Base-by-base conservation (phyloP, 2,113 vertebrate genomes). In the Meles meles region DNA sequence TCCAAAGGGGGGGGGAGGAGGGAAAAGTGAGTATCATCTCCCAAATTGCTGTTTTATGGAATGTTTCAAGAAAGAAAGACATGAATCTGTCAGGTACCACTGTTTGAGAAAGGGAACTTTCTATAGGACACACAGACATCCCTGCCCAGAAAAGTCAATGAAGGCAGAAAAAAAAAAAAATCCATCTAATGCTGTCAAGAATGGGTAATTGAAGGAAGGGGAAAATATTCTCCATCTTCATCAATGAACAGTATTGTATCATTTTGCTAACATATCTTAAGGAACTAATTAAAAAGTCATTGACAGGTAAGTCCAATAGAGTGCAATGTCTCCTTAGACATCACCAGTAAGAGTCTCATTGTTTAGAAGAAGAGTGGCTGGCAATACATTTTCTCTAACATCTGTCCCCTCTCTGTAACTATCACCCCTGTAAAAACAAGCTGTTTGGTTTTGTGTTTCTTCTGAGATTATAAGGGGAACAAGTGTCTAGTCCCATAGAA, bases 211-310 rank as follows among this genome's bases (percentile, higher is more conserved):
- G 27, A 86, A 93, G 17, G n/a, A 85, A 42, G 21, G 27, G 31
- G 25, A 57, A 81, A 92, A 57, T 4, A 34, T 93, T 81, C 72
- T 80, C n/a, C 2, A 18, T 25, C 6, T 89, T 71, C 18, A 82
- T 18, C 31, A 7, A 1, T 80, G 42, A 90, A 59, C n/a, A 81
- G 1, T 67, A 7, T 25, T 39, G 9, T 61, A 18, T 67, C 4
- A 44, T 84, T 95, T 96, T 88, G 42, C 65, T 94, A 25, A 10
- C 11, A 7, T 91, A n/a, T 57, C 23, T 49, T 37, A 72, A 37
- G 77, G 37, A 74, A 92, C 88, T 94, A n/a, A 65, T 96, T 89
- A 84, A 82, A 93, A 72, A 88, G 20, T 72, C 67, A 69, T 84
- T 96, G 23, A 55, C 3, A 49, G 15, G 11, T 55, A 80, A 93